Conservation (phyloP, 2,797 vertebrate genomes). For the Muscicapa striata region DNA sequence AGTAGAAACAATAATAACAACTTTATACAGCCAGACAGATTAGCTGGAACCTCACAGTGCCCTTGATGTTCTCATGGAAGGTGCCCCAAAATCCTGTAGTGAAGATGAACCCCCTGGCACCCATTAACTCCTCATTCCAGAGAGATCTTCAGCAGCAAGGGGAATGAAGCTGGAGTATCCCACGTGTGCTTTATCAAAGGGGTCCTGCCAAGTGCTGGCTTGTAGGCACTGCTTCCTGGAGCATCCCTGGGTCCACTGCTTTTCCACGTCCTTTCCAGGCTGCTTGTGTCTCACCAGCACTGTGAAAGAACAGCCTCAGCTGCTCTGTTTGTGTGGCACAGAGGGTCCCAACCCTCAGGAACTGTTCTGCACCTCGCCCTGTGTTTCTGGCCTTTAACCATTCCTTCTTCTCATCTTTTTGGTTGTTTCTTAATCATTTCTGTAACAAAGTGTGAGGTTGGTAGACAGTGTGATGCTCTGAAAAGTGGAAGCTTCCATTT, state of each 20-base stretch:
- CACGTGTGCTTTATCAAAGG: background rate
- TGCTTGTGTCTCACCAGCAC: background rate
- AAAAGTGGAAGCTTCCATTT: background rate
- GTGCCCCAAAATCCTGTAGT: background rate
- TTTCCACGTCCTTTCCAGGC: background rate
- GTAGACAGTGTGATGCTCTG: background rate
- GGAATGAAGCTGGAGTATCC: background rate
- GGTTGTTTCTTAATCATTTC: background rate
- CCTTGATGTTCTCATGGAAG: background rate
- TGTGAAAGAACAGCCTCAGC: fast-evolving
- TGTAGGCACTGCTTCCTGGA: background rate
- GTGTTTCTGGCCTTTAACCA: background rate
- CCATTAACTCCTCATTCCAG: background rate
- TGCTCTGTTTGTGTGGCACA: background rate
- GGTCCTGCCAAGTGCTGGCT: background rate
- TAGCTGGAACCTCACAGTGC: background rate
- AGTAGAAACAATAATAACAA: background rate
- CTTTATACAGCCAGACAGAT: background rate
- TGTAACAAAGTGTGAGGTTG: background rate
- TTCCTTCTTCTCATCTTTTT: background rate
- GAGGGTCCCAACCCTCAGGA: background rate
- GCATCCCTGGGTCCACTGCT: background rate
- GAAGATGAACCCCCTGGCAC: background rate
- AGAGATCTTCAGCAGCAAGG: background rate
- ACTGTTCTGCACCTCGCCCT: background rate